Evolutionary conservation across 2,113 vertebrate species (phyloP).

Genomic region (Catharus minimus): DNA sequence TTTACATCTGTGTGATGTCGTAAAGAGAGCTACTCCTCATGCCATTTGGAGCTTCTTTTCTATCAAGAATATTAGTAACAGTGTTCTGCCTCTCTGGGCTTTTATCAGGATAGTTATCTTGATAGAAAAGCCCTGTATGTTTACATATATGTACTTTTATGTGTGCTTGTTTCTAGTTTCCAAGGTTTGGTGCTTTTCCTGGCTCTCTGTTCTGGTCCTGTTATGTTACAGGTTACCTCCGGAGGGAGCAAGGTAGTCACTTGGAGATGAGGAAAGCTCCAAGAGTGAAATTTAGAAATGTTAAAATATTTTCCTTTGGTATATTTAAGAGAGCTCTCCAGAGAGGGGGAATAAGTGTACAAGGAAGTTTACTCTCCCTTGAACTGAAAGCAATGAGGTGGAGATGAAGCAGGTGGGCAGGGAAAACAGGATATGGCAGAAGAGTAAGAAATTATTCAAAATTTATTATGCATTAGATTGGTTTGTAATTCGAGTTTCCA

Average conservation of each 20-base stretch:
- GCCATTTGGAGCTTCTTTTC: not conserved
- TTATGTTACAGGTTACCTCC: not conserved
- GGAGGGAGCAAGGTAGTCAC: not conserved
- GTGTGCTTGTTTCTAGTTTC: not conserved
- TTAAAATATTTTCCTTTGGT: not conserved
- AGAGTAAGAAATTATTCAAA: not conserved
- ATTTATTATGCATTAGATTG: not conserved
- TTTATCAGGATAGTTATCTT: not conserved
- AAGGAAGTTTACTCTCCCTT: not conserved
- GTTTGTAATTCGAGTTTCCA: not conserved
- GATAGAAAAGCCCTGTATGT: not conserved
- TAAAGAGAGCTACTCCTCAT: not conserved
- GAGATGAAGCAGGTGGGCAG: not conserved
- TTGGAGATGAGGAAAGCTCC: not conserved
- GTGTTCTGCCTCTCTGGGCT: not conserved
- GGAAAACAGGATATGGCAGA: not conserved
- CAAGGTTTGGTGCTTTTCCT: not conserved
- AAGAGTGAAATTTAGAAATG: not conserved
- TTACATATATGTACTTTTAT: not conserved
- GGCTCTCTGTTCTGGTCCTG: not conserved
- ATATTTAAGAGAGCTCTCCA: not conserved
- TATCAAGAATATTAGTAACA: not conserved
- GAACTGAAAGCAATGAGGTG: not conserved
- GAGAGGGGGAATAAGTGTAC: not conserved
- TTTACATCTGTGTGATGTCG: rapidly evolving